Conservation (phyloP, 1,140 invertebrate genomes). For the Venustaconcha ellipsiformis region DNA sequence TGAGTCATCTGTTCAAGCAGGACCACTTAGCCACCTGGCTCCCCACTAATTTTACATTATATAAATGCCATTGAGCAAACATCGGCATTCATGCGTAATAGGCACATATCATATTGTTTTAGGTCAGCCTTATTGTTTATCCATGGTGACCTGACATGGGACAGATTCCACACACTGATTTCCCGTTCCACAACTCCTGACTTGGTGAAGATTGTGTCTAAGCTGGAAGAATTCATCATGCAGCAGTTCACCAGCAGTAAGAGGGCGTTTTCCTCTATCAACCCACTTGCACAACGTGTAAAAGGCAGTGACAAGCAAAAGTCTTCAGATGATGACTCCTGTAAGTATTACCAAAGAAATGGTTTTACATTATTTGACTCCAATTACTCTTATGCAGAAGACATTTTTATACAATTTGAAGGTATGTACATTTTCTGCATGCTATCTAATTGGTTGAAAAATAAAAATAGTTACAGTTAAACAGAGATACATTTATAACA, state of each 20-base stretch:
- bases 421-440: no score
- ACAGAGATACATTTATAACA: no score
- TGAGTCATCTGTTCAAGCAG: no score
- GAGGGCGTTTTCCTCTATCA: conserved; percentile 59
- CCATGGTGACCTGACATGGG: conserved; percentile 92
- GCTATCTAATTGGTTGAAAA: no score
- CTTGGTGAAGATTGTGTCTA: conserved; percentile 95
- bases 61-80: no score
- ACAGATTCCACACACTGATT: conserved; percentile 95
- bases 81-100: no score
- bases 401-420: no score
- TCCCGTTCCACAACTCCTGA: conserved; percentile 96
- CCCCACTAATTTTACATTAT: no score
- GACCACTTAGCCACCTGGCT: no score
- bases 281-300: conserved; percentile 38
- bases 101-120: conserved; percentile 10
- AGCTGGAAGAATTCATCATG: conserved; percentile 94
- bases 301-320: conserved; percentile 25
- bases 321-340: conserved; percentile 38
- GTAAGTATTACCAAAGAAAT: conserved; percentile 21
- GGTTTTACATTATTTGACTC: no score
- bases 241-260: conserved; percentile 67
- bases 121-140: conserved; percentile 93
- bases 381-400: no score
- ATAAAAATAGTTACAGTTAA: no score